Conservation (phyloP, 2,888 invertebrate species). For the Globia sparganii region DNA sequence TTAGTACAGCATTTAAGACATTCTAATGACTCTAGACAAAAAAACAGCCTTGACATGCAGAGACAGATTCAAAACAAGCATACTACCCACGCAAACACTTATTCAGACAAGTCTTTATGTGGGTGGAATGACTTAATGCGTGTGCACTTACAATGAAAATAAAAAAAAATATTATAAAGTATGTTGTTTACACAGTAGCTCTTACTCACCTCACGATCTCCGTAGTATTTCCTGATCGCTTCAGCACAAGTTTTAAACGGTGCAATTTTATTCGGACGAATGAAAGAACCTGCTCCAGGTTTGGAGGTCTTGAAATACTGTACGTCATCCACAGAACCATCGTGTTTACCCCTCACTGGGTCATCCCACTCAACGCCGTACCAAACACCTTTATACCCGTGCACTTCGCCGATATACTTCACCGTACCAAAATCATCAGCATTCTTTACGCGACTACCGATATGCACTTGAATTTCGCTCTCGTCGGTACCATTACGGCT, state of each 20-base stretch:
- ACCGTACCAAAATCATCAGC: slow-evolving; percentile 89
- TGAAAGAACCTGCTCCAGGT: slow-evolving; percentile 96
- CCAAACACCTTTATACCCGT: slow-evolving; percentile 94
- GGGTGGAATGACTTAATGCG: slow-evolving; percentile 71
- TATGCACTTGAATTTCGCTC: slow-evolving; percentile 85
- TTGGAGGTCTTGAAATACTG: slow-evolving; percentile 95
- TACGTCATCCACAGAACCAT: slow-evolving; percentile 95
- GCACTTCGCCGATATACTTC: slow-evolving; percentile 94
- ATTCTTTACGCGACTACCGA: slow-evolving; percentile 86
- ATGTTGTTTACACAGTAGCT: slow-evolving; percentile 36
- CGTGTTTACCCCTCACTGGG: slow-evolving; percentile 96
- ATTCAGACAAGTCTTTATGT: slow-evolving; percentile 53
- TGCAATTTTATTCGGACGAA: slow-evolving; percentile 95
- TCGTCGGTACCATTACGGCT: slow-evolving; percentile 88
- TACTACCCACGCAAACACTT: slow-evolving; percentile 61
- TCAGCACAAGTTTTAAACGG: slow-evolving; percentile 93
- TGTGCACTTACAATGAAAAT: slow-evolving; percentile 6
- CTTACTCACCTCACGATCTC: slow-evolving; percentile 84
- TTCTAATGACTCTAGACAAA: slow-evolving; percentile 21
- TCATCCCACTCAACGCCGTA: slow-evolving; percentile 99
- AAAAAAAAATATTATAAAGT: slow-evolving; percentile 17
- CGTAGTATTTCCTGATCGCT: slow-evolving; percentile 91
- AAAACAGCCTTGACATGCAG: slow-evolving; percentile 56
- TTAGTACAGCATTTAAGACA: neutral
- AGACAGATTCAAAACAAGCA: slow-evolving; percentile 47